Percentiles rank a stretch among this genome's conserved stretches.
Evolutionary conservation across 2,888 invertebrate species (phyloP).

Genomic region (Zaprionus obscuricornis): DNA sequence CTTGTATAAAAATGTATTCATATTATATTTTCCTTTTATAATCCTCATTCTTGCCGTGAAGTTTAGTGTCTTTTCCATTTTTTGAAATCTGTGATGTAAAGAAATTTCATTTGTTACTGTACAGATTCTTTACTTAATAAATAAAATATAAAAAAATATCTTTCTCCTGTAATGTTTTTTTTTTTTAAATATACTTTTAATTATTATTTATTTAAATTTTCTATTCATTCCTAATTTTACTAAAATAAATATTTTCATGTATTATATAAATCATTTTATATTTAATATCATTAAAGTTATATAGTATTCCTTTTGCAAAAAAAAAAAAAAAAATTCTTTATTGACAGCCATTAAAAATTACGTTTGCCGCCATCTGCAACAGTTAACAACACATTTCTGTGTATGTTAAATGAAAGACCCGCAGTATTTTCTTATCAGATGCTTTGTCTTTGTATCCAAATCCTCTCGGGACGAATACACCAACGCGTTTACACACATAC

Average conservation of each 20-base stretch:
- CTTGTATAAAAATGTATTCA: no score
- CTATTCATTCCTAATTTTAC: no score
- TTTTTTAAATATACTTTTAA: not conserved
- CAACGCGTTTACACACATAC: slow-evolving; percentile 4
- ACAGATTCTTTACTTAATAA: no score
- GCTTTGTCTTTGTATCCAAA: slow-evolving; percentile 44
- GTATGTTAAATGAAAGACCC: slow-evolving; percentile 23
- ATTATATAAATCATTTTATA: not conserved
- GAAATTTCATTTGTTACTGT: no score
- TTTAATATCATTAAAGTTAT: slow-evolving; percentile 1
- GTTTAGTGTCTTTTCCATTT: no score
- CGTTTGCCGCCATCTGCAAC: slow-evolving; percentile 45
- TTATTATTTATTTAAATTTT: no score
- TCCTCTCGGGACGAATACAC: slow-evolving; percentile 36
- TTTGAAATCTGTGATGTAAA: no score
- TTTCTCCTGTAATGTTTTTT: no score
- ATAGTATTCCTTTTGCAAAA: slow-evolving; percentile 13
- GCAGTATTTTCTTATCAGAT: slow-evolving; percentile 66
- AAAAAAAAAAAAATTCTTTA: slow-evolving; percentile 8
- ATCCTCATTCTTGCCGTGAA: no score
- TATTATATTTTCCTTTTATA: no score
- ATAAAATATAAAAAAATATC: no score
- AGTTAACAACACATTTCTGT: slow-evolving; percentile 7
- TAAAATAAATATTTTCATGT: no score
- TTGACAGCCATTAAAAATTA: slow-evolving; percentile 30